Base-by-base conservation (phyloP, 2,888 invertebrate genomes). In the Drosophila diplacantha region DNA sequence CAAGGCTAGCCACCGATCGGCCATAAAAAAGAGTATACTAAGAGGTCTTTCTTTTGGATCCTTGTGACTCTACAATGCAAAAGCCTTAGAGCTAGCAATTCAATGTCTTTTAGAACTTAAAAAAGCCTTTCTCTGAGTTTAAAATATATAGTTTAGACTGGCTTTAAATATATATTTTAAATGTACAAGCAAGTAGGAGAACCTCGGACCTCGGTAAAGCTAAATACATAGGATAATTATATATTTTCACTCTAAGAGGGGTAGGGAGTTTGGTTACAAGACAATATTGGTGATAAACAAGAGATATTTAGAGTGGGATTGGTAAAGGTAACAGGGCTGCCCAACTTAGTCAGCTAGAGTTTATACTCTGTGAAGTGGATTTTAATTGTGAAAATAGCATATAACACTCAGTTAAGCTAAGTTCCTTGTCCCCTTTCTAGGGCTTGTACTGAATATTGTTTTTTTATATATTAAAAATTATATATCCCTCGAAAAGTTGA, bases 1-100 rank as follows among this genome's bases (percentile, higher is more conserved):
- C 62, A 46, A 44, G 44, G 58, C n/a, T 60, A 12, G 9, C 9
- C 29, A 20, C 1, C 29, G 44, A 44, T 46, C 29, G 29, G 8
- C 5, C 5, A n/a, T 5, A n/a, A 24, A 8, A 18, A 18, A 3
- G 6, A 6, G n/a, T 43, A 3, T 6, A 11, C 16, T 8, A 24
- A 5, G 5, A 8, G 43, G 12, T 2, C 3, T 43, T 0, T 20
- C 20, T 7, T 20, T 38, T 14, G 14, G 41, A 41, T 24, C 8
- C 7, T 22, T 38, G 3, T 18, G 18, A 4, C 3, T 6, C 12
- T 18, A 37, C 18, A 12, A 12, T n/a, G n/a, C n/a, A n/a, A n/a
- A n/a, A n/a, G n/a, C n/a, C n/a, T n/a, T n/a, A n/a, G n/a, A n/a
- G n/a, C n/a, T n/a, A n/a, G n/a, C n/a, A n/a, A 9, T 22, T 3